Evolutionary conservation across 2,888 invertebrate genomes (phyloP).

Genomic region (Tenthredo distinguenda): DNA sequence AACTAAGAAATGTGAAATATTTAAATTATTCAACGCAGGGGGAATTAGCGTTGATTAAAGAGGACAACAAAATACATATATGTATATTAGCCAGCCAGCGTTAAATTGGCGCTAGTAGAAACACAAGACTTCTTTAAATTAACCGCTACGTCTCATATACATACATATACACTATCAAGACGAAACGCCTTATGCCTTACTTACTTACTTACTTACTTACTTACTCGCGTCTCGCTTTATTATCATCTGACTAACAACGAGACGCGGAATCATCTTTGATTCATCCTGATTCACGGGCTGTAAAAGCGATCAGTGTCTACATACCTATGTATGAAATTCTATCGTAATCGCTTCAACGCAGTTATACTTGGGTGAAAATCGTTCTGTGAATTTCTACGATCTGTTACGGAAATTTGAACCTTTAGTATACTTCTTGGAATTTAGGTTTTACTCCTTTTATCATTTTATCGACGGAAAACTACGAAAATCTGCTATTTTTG

Average conservation of each 20-base stretch:
- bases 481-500: no score
- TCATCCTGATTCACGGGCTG: constrained; percentile 15
- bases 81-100: neutral
- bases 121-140: constrained; percentile 15
- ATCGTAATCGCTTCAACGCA: neutral
- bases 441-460: no score
- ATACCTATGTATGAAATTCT: neutral
- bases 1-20: constrained; percentile 56
- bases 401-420: no score
- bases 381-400: no score
- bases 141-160: neutral
- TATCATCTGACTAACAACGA: constrained; percentile 18
- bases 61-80: constrained; percentile 18
- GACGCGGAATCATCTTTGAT: constrained; percentile 18
- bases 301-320: neutral
- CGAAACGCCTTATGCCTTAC: no score
- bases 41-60: constrained; percentile 62
- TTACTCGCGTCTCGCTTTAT: constrained; percentile 9
- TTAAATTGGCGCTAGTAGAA: constrained; percentile 19
- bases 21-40: constrained; percentile 57
- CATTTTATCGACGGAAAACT: no score
- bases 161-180: neutral
- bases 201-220: neutral
- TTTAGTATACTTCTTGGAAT: no score
- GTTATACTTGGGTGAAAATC: neutral